phyloP scores from a whole-genome alignment of 2,797 vertebrate genomes.

The Anguilla anguilla region DNA sequence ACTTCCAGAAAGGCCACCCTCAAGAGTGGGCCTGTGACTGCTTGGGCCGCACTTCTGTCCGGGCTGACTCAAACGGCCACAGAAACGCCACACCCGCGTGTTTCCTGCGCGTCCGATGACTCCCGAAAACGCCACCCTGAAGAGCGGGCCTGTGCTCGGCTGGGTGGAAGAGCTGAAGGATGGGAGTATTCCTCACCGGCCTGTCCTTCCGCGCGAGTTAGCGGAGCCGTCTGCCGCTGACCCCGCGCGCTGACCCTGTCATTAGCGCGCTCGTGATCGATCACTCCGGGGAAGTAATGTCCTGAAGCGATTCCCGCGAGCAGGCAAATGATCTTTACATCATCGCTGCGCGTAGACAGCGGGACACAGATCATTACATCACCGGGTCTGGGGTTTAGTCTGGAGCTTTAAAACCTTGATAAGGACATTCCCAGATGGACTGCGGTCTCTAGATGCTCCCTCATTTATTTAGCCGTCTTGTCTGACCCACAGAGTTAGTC shows the following conservation, averaged over 20 bases:
- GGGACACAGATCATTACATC: not conserved
- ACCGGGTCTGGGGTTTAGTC: not conserved
- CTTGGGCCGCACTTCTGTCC: too few relatives aligned
- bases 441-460: not conserved
- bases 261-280: not conserved
- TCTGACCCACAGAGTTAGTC: not conserved
- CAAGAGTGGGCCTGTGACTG: too few relatives aligned
- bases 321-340: not conserved
- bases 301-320: not conserved
- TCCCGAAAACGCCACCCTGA: not conserved
- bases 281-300: not conserved
- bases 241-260: not conserved
- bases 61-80: too few relatives aligned
- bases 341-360: not conserved
- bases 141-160: not conserved
- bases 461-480: not conserved
- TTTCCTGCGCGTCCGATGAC: too few relatives aligned
- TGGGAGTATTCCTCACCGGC: not conserved
- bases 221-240: not conserved
- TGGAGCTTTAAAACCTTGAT: not conserved
- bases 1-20: too few relatives aligned
- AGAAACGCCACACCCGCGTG: too few relatives aligned
- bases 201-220: not conserved
- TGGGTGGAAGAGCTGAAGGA: not conserved
- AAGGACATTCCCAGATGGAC: not conserved